A percentile compares a stretch with the other conserved stretches of the same genome.
Evolutionary conservation across 2,113 vertebrate genomes (phyloP).

Genomic region (Ptychochromis oligacanthus): DNA sequence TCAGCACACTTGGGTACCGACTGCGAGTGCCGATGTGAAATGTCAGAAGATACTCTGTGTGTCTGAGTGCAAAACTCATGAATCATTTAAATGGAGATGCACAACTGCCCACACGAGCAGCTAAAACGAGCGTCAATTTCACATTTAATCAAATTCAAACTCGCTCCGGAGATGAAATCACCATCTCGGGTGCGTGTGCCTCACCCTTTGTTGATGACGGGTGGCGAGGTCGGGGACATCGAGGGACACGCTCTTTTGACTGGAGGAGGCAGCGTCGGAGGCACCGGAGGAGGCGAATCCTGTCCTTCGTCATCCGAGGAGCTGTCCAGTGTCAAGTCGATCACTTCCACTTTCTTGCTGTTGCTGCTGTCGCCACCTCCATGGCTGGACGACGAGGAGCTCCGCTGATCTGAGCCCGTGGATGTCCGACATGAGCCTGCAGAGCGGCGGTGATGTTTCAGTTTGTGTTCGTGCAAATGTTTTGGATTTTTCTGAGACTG

Average conservation of each 20-base stretch:
- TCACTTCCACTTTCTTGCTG: slow-evolving; percentile 94
- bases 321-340: slow-evolving; percentile 96
- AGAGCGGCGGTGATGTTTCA: not conserved
- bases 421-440: slow-evolving; percentile 86
- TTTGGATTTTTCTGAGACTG: not conserved
- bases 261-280: slow-evolving; percentile 22
- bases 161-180: not conserved
- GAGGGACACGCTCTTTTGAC: slow-evolving; percentile 92
- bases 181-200: slow-evolving; percentile 25
- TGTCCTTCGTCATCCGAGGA: slow-evolving; percentile 95
- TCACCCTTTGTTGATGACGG: slow-evolving; percentile 92
- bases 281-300: slow-evolving; percentile 55
- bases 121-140: slow-evolving; percentile 14
- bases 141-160: slow-evolving; percentile 18
- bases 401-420: slow-evolving; percentile 84
- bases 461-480: not conserved
- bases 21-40: not conserved
- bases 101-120: not conserved
- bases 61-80: slow-evolving; percentile 14
- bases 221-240: slow-evolving; percentile 89
- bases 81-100: slow-evolving; percentile 28
- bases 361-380: slow-evolving; percentile 75
- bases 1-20: not conserved
- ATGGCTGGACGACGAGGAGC: slow-evolving; percentile 78
- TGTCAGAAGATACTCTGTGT: slow-evolving; percentile 8